Conservation (phyloP, 2,888 invertebrate species). For the Thymelicus sylvestris region DNA sequence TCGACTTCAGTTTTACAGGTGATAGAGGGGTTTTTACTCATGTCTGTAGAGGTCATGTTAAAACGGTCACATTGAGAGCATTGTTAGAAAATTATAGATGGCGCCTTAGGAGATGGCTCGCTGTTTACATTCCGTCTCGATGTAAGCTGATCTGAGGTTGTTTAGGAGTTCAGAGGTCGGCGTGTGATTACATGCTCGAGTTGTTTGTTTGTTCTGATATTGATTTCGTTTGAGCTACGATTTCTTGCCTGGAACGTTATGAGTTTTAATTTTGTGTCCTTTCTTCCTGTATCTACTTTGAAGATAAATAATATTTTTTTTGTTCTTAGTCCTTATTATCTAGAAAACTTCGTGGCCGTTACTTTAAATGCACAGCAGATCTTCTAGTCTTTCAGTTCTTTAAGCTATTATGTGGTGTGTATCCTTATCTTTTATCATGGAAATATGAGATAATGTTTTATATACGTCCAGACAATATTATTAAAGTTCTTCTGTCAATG, state of each 20-base stretch:
- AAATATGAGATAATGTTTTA: too few relatives aligned
- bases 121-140: slow-evolving; percentile 81
- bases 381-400: too few relatives aligned
- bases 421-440: too few relatives aligned
- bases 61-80: slow-evolving; percentile 68
- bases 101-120: slow-evolving; percentile 79
- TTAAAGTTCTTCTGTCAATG: too few relatives aligned
- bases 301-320: too few relatives aligned
- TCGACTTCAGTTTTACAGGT: neutral
- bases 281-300: too few relatives aligned
- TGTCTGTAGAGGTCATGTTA: slow-evolving; percentile 49
- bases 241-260: neutral
- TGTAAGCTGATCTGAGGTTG: slow-evolving; percentile 69
- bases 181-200: slow-evolving; percentile 72
- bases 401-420: too few relatives aligned
- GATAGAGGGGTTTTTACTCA: slow-evolving; percentile 12
- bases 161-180: slow-evolving; percentile 77
- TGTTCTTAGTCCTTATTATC: too few relatives aligned
- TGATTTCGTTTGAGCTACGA: slow-evolving; percentile 56
- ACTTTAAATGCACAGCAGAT: too few relatives aligned
- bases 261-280: neutral
- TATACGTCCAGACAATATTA: too few relatives aligned
- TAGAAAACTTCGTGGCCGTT: too few relatives aligned
- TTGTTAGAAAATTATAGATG: slow-evolving; percentile 83
- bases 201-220: slow-evolving; percentile 71